A percentile compares a stretch with the other conserved stretches of the same genome.
Evolutionary conservation across 2,113 vertebrate genomes (phyloP).

Genomic region (Corvus moneduloides): DNA sequence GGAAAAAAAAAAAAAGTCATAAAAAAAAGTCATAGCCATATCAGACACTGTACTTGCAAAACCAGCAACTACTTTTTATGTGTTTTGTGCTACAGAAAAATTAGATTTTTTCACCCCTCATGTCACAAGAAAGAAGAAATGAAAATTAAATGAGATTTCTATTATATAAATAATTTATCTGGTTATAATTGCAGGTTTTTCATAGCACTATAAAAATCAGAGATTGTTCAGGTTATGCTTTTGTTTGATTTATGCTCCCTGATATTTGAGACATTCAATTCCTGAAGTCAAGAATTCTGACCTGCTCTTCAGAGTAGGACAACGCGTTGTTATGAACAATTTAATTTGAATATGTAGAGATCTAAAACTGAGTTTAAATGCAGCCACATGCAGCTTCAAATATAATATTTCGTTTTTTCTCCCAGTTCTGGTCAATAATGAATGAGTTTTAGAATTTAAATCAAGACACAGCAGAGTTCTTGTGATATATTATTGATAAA

Average conservation of each 20-base stretch:
- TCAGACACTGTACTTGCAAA: neutral
- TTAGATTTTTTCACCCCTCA: neutral
- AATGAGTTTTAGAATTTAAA: conserved; percentile 73
- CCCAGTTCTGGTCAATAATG: conserved; percentile 71
- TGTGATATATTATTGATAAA: conserved; percentile 75
- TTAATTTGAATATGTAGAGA: conserved; percentile 27
- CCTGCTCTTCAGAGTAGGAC: neutral
- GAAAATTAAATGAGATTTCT: neutral
- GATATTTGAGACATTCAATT: neutral
- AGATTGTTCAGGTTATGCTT: neutral
- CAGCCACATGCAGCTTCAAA: conserved; percentile 44
- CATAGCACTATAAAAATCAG: neutral
- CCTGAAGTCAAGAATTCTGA: conserved; percentile 7
- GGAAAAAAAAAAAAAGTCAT: neutral
- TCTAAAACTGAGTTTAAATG: conserved; percentile 21
- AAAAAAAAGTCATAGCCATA: neutral
- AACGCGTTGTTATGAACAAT: neutral
- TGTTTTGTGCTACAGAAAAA: neutral
- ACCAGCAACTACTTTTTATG: neutral
- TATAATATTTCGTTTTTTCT: conserved; percentile 19
- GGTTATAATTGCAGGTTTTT: neutral
- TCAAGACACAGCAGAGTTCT: conserved; percentile 57
- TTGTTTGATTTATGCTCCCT: neutral
- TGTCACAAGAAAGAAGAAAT: neutral
- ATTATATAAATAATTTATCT: neutral